Conservation (phyloP, 1,140 invertebrate genomes). For the Lepeophtheirus salmonis region DNA sequence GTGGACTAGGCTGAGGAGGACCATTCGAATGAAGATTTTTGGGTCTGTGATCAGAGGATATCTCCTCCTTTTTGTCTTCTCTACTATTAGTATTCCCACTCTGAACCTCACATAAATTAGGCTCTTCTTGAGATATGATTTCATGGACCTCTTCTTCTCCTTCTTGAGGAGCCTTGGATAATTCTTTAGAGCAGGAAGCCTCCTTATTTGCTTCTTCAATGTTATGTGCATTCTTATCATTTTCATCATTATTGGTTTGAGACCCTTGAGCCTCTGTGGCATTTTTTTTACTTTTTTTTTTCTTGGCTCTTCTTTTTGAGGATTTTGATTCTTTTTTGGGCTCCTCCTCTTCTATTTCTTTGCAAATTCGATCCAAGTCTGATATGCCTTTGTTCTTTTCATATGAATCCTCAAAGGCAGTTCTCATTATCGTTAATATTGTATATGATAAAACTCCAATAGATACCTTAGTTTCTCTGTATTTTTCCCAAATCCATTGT, state of each 20-base stretch:
- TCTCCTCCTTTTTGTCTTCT: not conserved
- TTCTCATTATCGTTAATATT: not conserved
- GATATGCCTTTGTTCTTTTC: not conserved
- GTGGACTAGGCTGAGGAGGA: too few species aligned
- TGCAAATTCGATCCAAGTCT: not conserved
- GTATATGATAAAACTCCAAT: not conserved
- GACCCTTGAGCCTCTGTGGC: too few species aligned
- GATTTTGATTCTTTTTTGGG: not conserved
- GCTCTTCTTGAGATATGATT: too few species aligned
- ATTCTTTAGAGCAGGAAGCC: too few species aligned
- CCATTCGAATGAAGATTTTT: too few species aligned
- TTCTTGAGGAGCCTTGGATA: too few species aligned
- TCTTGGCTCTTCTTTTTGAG: not conserved
- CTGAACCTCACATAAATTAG: too few species aligned
- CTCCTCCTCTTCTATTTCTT: not conserved
- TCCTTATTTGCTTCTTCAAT: too few species aligned
- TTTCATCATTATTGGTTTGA: not conserved
- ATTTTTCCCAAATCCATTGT: not conserved
- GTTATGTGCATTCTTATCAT: not conserved
- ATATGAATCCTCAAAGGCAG: not conserved
- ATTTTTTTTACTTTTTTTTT: not conserved
- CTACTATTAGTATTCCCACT: too few species aligned
- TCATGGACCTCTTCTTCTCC: not conserved
- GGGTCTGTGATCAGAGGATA: too few species aligned
- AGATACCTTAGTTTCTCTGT: not conserved